Evolutionary conservation across 2,888 invertebrate genomes (phyloP), one percentile per base, ranked within the genome.

Genomic region (Brenthis ino): DNA sequence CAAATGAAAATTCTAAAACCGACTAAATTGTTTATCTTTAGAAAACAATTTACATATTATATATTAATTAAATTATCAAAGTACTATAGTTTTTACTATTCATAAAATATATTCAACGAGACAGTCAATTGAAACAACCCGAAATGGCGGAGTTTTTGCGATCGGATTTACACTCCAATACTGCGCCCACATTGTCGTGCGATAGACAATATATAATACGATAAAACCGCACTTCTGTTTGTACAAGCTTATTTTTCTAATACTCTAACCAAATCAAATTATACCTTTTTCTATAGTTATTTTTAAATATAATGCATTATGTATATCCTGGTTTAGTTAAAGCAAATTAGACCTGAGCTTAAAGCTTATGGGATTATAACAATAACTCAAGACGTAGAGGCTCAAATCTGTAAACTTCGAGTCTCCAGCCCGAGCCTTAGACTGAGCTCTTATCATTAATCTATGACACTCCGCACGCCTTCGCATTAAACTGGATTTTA

Each of bases 51-150:
- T 50, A 28, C 48, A 50, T 33, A 50, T 50, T 28, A 60, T 48
- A 60, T 28, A 50, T n/a, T 12, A 50, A n/a, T n/a, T 60, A 48
- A 60, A 50, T 50, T 60, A 60, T 60, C 60, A 50, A 50, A 60
- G 33, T 33, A 16, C 60, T 58, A 50, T 33, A 60, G 33, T 16
- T 60, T 43, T 33, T 50, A 50, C 50, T 60, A 60, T 60, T 50
- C 60, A 60, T 48, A 60, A 50, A 60, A 6, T n/a, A 54, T 54
- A 60, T 54, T 66, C 54, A 60, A 57, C 60, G 66, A 47, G 47
- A 66, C 54, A 60, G 54, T 55, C 55, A 66, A 66, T 66, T 66
- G 66, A 60, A 55, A 58, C 60, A 48, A 33, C 54, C 24, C 60
- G 55, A 60, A 66, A 66, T 48, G 6, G 60, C 12, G 33, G 54